Evolutionary conservation across 2,888 invertebrate species (phyloP).

Genomic region (Euclidia mi): DNA sequence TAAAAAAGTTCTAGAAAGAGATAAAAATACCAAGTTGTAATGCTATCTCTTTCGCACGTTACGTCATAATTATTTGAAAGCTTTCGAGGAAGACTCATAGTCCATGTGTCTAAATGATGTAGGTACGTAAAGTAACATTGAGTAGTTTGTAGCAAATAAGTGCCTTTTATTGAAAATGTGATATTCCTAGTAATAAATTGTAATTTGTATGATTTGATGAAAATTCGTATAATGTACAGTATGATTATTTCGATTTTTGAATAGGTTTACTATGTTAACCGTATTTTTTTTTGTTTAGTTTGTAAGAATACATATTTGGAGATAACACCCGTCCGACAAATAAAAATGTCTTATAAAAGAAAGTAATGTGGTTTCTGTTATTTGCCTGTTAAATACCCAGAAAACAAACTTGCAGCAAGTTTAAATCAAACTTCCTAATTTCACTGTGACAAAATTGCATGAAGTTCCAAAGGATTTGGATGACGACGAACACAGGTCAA

Average conservation of each 20-base stretch:
- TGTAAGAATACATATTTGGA: constrained; percentile 51
- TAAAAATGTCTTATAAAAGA: constrained; percentile 65
- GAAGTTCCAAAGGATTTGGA: too few species aligned
- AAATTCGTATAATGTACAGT: constrained; percentile 38
- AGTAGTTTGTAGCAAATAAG: constrained; percentile 30
- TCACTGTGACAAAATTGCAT: too few species aligned
- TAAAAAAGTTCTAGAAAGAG: too few species aligned
- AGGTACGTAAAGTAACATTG: constrained; percentile 28
- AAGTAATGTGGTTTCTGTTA: constrained; percentile 19
- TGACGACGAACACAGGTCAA: too few species aligned
- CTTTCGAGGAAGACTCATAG: too few species aligned
- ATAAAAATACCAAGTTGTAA: too few species aligned
- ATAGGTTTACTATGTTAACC: constrained; percentile 29
- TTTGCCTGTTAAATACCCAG: not conserved
- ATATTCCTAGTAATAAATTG: constrained; percentile 53
- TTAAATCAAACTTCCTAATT: too few species aligned
- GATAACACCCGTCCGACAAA: constrained; percentile 69
- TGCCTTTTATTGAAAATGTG: constrained; percentile 37
- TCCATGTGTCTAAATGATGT: constrained; percentile 19
- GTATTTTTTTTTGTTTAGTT: constrained; percentile 38
- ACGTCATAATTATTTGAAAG: too few species aligned
- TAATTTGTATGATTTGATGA: constrained; percentile 44
- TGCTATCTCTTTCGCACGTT: too few species aligned
- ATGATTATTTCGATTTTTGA: constrained; percentile 40
- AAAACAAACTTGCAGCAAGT: too few species aligned